Evolutionary conservation across 2,113 vertebrate species (phyloP).

Genomic region (Oceanites oceanicus): DNA sequence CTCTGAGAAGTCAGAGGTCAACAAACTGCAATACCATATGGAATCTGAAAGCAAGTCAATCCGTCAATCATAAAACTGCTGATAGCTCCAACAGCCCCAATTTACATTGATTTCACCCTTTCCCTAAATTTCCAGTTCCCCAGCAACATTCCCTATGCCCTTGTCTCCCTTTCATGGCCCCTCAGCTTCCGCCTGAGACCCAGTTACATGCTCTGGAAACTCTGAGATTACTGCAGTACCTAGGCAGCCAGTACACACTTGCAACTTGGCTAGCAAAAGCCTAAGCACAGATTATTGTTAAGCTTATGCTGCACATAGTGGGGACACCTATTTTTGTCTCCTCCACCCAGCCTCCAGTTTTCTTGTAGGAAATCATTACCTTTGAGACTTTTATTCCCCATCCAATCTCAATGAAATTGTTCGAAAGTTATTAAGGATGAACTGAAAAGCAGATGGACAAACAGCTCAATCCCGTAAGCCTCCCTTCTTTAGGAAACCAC

Average conservation of each 20-base stretch:
- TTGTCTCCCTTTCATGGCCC: background rate
- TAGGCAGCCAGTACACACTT: background rate
- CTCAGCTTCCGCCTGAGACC: background rate
- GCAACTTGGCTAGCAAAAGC: conserved; percentile 6
- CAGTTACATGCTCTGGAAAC: background rate
- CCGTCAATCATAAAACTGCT: background rate
- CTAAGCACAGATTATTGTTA: conserved; percentile 46
- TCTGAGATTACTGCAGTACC: background rate
- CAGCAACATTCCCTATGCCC: background rate
- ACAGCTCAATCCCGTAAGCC: background rate
- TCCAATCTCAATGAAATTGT: background rate
- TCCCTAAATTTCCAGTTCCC: background rate
- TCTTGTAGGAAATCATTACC: background rate
- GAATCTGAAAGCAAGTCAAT: background rate
- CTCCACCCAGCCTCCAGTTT: background rate
- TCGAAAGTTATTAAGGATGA: conserved; percentile 26
- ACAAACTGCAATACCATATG: fast-evolving
- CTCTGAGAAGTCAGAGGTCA: background rate
- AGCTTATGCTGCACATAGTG: background rate
- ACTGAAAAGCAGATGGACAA: conserved; percentile 46
- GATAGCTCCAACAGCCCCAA: background rate
- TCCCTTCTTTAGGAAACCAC: background rate
- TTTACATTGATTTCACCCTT: background rate
- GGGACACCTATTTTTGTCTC: conserved; percentile 55
- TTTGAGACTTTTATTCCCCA: background rate